phyloP scores from a whole-genome alignment of 2,797 vertebrate species.

The Euthynnus affinis region DNA sequence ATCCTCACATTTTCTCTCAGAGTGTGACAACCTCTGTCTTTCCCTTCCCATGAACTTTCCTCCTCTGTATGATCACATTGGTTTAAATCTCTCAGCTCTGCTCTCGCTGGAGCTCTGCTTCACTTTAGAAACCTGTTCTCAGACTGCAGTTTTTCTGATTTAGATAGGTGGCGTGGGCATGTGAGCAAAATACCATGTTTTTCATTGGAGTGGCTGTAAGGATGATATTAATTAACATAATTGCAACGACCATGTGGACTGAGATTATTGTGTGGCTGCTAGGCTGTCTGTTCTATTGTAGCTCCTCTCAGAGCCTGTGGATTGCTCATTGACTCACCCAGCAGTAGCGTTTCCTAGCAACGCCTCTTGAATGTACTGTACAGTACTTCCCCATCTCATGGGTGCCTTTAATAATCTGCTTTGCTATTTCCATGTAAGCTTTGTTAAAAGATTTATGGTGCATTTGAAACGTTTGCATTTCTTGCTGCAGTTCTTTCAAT shows the following conservation, averaged over 20 bases:
- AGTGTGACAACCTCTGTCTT: slow-evolving; percentile 35
- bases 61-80: slow-evolving; percentile 7
- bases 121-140: slow-evolving; percentile 26
- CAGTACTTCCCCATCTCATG: slow-evolving; percentile 82
- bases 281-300: slow-evolving; percentile 80
- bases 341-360: slow-evolving; percentile 88
- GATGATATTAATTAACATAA: slow-evolving; percentile 84
- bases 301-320: slow-evolving; percentile 76
- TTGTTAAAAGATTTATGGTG: slow-evolving; percentile 84
- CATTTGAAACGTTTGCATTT: slow-evolving; percentile 73
- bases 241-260: slow-evolving; percentile 82
- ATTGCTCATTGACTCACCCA: slow-evolving; percentile 82
- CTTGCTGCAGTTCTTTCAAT: slow-evolving; percentile 31
- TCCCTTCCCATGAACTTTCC: slow-evolving; percentile 41
- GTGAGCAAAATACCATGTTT: slow-evolving; percentile 55
- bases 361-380: slow-evolving; percentile 83
- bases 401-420: slow-evolving; percentile 84
- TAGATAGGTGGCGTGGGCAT: slow-evolving; percentile 46
- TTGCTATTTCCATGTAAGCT: slow-evolving; percentile 79
- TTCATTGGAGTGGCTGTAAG: slow-evolving; percentile 71
- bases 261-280: slow-evolving; percentile 76
- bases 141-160: slow-evolving; percentile 47
- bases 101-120: slow-evolving; percentile 25
- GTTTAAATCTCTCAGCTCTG: slow-evolving; percentile 28
- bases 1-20: slow-evolving; percentile 13